Evolutionary conservation across 2,888 invertebrate genomes (phyloP).

Genomic region (Acleris holmiana): DNA sequence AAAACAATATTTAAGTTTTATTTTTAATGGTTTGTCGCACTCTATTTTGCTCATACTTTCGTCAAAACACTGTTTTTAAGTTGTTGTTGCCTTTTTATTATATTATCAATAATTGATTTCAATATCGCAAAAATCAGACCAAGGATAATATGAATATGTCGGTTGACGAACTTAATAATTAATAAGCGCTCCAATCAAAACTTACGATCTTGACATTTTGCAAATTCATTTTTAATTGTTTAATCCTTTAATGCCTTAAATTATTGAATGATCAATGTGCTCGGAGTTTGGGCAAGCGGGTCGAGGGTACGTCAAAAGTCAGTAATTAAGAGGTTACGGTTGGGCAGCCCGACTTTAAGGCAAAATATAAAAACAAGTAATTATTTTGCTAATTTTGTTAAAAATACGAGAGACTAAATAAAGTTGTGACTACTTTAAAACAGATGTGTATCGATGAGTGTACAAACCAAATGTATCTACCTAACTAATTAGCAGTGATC

Average conservation of each 20-base stretch:
- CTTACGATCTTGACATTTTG: slow-evolving; percentile 34
- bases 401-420: too few relatives aligned
- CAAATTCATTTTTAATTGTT: slow-evolving; percentile 36
- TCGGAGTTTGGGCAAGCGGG: slow-evolving; percentile 30
- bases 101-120: not conserved
- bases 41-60: too few relatives aligned
- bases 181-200: slow-evolving; percentile 29
- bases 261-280: slow-evolving; percentile 25
- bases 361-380: too few relatives aligned
- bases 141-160: not conserved
- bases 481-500: too few relatives aligned
- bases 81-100: too few relatives aligned
- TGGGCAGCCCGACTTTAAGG: not conserved
- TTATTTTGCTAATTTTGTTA: too few relatives aligned
- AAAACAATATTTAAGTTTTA: too few relatives aligned
- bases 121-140: not conserved
- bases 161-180: slow-evolving; percentile 19
- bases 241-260: slow-evolving; percentile 34
- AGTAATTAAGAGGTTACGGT: slow-evolving; percentile 24
- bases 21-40: too few relatives aligned
- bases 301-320: slow-evolving; percentile 24
- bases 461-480: too few relatives aligned
- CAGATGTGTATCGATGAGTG: too few relatives aligned
- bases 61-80: too few relatives aligned
- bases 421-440: too few relatives aligned